phyloP scores from a whole-genome alignment of 2,888 invertebrate genomes.

The Agrypnus murinus region DNA sequence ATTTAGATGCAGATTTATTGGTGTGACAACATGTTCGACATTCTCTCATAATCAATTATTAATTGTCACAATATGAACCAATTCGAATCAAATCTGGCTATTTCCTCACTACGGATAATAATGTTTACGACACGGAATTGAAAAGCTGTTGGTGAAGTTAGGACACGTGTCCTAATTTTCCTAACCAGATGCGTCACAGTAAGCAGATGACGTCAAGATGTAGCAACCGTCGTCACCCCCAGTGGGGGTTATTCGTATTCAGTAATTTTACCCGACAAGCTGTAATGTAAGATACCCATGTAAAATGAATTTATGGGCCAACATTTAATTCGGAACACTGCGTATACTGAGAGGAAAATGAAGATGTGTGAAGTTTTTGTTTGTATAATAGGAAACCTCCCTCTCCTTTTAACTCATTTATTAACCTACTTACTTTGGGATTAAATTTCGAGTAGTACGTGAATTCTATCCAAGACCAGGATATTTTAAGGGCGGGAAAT shows the following conservation, averaged over 20 bases:
- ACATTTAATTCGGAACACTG: conserved; percentile 24
- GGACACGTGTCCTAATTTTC: conserved; percentile 9
- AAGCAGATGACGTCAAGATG: conserved; percentile 30
- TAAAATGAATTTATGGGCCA: conserved; percentile 23
- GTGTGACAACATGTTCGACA: not conserved
- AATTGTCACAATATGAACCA: not conserved
- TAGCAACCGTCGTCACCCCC: conserved; percentile 29
- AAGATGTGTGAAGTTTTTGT: conserved; percentile 29
- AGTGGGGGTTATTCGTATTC: conserved; percentile 29
- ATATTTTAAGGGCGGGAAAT: not conserved
- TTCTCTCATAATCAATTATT: not conserved
- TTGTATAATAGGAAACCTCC: conserved; percentile 1
- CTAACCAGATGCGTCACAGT: conserved; percentile 11
- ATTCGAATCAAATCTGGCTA: not conserved
- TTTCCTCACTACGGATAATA: not conserved
- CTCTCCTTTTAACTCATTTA: conserved; percentile 5
- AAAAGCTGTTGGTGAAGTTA: not conserved
- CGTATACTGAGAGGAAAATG: not conserved
- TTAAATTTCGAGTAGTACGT: conserved; percentile 12
- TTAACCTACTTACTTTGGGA: conserved; percentile 7
- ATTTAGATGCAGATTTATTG: not conserved
- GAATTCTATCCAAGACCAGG: not conserved
- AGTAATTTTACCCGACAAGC: conserved; percentile 29
- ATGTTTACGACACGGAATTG: not conserved
- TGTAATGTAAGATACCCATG: conserved; percentile 25